Base-by-base conservation (phyloP, 2,888 invertebrate genomes). In the Eupithecia inturbata region DNA sequence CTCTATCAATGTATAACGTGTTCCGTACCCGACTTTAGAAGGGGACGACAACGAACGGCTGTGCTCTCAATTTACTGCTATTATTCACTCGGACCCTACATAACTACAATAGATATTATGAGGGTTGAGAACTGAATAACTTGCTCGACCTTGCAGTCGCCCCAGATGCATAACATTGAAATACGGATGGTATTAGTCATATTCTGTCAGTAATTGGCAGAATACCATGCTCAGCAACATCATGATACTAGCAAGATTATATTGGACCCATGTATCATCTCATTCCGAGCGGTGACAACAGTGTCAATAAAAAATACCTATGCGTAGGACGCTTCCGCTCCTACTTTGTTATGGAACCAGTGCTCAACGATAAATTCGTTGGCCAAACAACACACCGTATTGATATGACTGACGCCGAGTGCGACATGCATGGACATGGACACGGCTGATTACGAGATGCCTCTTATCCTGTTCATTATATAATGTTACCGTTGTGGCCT, bases 31-130 rank as follows among this genome's bases (percentile, higher is more conserved):
- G 83, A 82, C 83, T 78, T 70, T 76, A 83, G 78, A 81, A 88
- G 90, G 90, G 91, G 57, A 57, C 57, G 87, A 85, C 83, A 75
- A n/a, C 64, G 39, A n/a, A 66, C 66, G 70, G 22, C 68, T 53
- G 70, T 75, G 78, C 80, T 83, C 84, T 80, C 82, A 84, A 86
- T 88, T 78, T 77, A 74, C 74, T 76, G 76, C 73, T 89, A 87
- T 89, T 90, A 89, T 88, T 91, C 84, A 84, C 83, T 86, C 80
- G 81, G 82, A 83, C 86, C 91, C 89, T 85, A 82, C 82, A 81
- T 79, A 72, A 76, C 75, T 77, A 84, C 82, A 83, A 83, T 82
- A 81, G 81, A 78, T 70, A 31, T 4, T 36, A 79, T 33, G 80
- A 80, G 81, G 80, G 81, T 77, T 78, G 73, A 70, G 69, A 75